Percentiles rank a stretch among this genome's conserved stretches.
Evolutionary conservation across 2,113 vertebrate species (phyloP).

Genomic region (Echinops telfairi): DNA sequence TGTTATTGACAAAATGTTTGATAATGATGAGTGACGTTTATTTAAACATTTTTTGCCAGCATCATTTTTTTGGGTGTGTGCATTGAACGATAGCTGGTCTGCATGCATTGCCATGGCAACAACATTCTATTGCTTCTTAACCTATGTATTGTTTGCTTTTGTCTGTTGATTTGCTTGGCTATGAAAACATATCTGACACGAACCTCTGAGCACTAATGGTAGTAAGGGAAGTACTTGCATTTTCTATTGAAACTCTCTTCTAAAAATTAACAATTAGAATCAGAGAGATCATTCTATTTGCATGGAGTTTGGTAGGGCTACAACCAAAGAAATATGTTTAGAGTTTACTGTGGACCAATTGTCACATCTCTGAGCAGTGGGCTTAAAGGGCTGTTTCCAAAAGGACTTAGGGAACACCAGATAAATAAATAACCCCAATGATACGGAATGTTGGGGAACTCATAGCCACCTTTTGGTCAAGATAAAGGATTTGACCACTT

Average conservation of each 20-base stretch:
- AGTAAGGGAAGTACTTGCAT: neutral
- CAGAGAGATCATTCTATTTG: neutral
- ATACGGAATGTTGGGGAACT: neutral
- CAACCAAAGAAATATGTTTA: neutral
- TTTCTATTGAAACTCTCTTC: neutral
- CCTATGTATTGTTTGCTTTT: neutral
- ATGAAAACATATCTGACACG: neutral
- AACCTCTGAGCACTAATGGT: neutral
- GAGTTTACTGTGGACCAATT: neutral
- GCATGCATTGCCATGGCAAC: too few relatives aligned
- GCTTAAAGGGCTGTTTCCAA: neutral
- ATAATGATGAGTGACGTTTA: neutral
- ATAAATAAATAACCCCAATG: neutral
- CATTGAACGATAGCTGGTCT: neutral
- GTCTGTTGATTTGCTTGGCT: neutral
- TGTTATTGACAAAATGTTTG: neutral
- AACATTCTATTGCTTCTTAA: neutral
- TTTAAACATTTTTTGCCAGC: neutral
- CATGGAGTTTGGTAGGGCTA: neutral
- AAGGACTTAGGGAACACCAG: neutral
- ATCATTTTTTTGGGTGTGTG: neutral
- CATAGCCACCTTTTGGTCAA: neutral
- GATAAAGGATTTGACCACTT: neutral
- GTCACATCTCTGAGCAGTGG: too few relatives aligned
- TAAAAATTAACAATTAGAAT: neutral